Percentiles rank a stretch among this genome's conserved stretches.
phyloP scores from a whole-genome alignment of 2,113 vertebrate species.

The Xerus inauris region DNA sequence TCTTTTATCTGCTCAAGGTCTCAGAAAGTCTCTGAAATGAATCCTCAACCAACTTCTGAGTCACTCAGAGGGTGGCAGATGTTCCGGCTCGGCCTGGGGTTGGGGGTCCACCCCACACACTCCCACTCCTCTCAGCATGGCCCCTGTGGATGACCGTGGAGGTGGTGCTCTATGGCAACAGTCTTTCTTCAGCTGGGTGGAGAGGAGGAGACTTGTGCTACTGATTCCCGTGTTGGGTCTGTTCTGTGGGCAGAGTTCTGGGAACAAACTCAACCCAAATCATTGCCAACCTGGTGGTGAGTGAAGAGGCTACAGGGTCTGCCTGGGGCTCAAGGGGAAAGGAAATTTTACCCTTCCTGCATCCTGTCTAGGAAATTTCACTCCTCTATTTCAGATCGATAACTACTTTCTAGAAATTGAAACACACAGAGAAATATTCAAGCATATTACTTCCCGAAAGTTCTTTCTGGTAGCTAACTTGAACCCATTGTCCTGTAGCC shows the following conservation, averaged over 20 bases:
- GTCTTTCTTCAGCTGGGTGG: not conserved
- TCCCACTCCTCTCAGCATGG: conserved; percentile 34
- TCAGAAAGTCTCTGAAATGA: not conserved
- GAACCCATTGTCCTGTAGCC: not conserved
- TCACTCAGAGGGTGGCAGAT: conserved; percentile 15
- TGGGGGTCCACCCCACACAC: not conserved
- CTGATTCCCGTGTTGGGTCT: not conserved
- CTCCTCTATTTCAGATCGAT: not conserved
- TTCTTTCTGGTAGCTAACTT: not conserved
- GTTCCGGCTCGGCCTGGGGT: not conserved
- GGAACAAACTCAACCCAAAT: conserved; percentile 22
- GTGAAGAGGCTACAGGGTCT: not conserved
- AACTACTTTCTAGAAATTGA: conserved; percentile 25
- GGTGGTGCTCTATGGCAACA: conserved; percentile 43
- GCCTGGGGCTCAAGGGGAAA: not conserved
- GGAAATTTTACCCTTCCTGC: not conserved
- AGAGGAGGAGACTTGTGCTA: not conserved
- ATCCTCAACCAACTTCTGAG: not conserved
- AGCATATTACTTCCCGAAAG: not conserved
- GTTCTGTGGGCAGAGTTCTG: conserved; percentile 69
- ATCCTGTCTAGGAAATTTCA: not conserved
- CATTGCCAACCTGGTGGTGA: not conserved
- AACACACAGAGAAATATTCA: not conserved
- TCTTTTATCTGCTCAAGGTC: not conserved
- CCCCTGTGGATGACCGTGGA: not conserved